Evolutionary conservation across 2,888 invertebrate genomes (phyloP).

Genomic region (Phortica okadai): DNA sequence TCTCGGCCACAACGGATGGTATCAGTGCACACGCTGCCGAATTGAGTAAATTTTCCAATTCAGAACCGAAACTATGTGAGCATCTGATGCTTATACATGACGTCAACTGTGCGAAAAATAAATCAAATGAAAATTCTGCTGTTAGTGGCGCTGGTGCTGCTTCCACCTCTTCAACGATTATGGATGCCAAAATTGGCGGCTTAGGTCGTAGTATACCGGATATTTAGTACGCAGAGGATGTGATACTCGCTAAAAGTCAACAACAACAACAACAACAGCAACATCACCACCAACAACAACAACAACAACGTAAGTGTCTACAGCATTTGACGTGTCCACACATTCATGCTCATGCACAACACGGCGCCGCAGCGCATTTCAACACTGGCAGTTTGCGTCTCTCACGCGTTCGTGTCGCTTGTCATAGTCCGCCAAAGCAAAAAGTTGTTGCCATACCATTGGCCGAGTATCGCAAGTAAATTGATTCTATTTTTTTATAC

Average conservation of each 20-base stretch:
- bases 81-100: constrained; percentile 73
- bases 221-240: constrained; percentile 76
- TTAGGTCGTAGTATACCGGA: constrained; percentile 71
- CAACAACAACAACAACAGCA: constrained; percentile 61
- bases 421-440: constrained; percentile 66
- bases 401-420: constrained; percentile 60
- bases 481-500: not conserved
- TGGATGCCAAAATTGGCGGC: constrained; percentile 49
- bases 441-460: constrained; percentile 53
- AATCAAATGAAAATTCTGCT: constrained; percentile 52
- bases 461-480: constrained; percentile 64
- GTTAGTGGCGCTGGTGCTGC: constrained; percentile 39
- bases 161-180: not conserved
- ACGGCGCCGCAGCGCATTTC: constrained; percentile 33
- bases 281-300: constrained; percentile 25
- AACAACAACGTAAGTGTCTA: constrained; percentile 51
- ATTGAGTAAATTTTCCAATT: constrained; percentile 74
- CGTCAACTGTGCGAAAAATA: constrained; percentile 75
- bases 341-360: constrained; percentile 20
- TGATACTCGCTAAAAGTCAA: constrained; percentile 73
- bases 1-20: not conserved
- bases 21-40: constrained; percentile 53
- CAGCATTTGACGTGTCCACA: constrained; percentile 33
- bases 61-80: constrained; percentile 75
- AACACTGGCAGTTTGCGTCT: constrained; percentile 49